These are phyloP conservation scores for Enteromius anoplus DNA, from an alignment of 2,797 vertebrate species.

Conservation along the genomic window DNA sequence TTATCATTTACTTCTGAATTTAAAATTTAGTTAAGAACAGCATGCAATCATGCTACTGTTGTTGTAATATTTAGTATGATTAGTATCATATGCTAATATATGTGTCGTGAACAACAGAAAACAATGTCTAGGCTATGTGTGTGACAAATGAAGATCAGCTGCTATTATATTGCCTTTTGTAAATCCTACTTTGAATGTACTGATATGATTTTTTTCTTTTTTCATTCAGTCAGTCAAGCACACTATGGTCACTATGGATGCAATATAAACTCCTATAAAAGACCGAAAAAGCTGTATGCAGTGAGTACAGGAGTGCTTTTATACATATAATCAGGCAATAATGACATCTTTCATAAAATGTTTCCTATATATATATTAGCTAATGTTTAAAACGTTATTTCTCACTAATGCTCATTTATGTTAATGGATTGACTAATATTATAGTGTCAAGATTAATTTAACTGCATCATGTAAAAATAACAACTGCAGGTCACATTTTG, in stretches of 20 bases:
- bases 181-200: not conserved
- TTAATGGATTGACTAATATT: no score
- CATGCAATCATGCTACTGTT: not conserved
- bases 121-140: not conserved
- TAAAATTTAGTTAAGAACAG: not conserved
- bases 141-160: not conserved
- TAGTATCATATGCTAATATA: not conserved
- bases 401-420: no score
- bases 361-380: no score
- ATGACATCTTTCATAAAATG: not conserved
- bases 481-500: no score
- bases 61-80: not conserved
- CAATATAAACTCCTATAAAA: not conserved
- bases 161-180: not conserved
- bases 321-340: not conserved
- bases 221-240: no score
- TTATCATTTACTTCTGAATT: conserved; percentile 12
- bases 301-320: not conserved
- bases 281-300: not conserved
- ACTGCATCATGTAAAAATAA: no score
- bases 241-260: not conserved
- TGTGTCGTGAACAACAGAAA: not conserved
- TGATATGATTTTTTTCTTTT: not conserved
- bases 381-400: no score
- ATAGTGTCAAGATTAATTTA: no score